Evolutionary conservation across 2,113 vertebrate genomes (phyloP).

Genomic region (Apaloderma vittatum): DNA sequence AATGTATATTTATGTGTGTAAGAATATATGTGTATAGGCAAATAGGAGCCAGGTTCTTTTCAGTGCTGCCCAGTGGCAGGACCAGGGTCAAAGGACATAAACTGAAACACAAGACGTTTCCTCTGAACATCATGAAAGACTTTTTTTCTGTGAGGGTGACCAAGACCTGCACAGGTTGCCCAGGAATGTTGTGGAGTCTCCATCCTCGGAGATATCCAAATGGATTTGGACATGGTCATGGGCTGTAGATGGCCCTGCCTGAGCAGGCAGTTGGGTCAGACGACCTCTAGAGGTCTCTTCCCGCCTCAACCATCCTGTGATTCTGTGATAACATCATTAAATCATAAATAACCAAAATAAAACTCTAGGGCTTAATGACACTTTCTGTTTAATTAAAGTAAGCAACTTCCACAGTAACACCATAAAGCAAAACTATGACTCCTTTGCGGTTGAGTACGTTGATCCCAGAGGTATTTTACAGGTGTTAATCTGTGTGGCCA

Average conservation of each 20-base stretch:
- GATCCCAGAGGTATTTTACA: not conserved
- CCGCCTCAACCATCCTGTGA: not conserved
- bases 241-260: not conserved
- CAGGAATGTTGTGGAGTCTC: not conserved
- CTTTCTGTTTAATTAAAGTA: slow-evolving; percentile 21
- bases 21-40: not conserved
- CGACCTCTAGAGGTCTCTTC: not conserved
- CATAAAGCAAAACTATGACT: not conserved
- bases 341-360: not conserved
- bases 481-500: not conserved
- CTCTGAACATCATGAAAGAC: not conserved
- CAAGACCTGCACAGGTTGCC: not conserved
- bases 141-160: not conserved
- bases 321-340: not conserved
- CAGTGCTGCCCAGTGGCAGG: not conserved
- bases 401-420: not conserved
- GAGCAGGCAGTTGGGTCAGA: not conserved
- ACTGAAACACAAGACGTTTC: not conserved
- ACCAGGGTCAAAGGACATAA: not conserved
- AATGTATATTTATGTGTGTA: not conserved
- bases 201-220: not conserved
- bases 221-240: rapidly evolving
- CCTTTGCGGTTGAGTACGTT: not conserved
- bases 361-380: not conserved
- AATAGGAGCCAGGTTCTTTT: not conserved